Evolutionary conservation across 2,888 invertebrate genomes (phyloP).

Genomic region (Aphidoletes aphidimyza): DNA sequence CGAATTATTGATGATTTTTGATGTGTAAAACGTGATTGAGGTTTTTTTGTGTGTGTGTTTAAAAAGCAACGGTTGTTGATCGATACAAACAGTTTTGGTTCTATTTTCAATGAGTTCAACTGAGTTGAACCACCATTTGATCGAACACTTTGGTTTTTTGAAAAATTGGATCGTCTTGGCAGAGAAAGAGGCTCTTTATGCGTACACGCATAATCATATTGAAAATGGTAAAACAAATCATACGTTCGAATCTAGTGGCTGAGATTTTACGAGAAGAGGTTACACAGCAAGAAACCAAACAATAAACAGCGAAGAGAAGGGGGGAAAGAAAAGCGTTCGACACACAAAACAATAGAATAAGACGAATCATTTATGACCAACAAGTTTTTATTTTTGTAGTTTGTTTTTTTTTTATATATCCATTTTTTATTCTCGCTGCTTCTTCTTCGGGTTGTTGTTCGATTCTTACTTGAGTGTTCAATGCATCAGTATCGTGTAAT

Average conservation of each 20-base stretch:
- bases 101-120: not conserved
- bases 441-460: too few relatives aligned
- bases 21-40: not conserved
- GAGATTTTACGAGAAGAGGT: too few relatives aligned
- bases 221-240: too few relatives aligned
- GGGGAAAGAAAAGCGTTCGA: not conserved
- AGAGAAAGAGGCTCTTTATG: too few relatives aligned
- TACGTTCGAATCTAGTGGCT: too few relatives aligned
- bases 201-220: too few relatives aligned
- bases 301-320: not conserved
- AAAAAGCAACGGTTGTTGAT: not conserved
- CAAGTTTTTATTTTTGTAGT: not conserved
- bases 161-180: too few relatives aligned
- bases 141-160: too few relatives aligned
- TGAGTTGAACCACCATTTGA: too few relatives aligned
- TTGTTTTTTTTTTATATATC: not conserved
- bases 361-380: constrained; percentile 50
- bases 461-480: constrained; percentile 7
- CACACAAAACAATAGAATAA: constrained; percentile 46
- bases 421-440: too few relatives aligned
- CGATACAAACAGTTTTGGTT: not conserved
- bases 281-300: constrained; percentile 36
- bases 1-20: not conserved
- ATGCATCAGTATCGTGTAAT: constrained; percentile 36
- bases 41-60: not conserved